Base-by-base conservation (phyloP, 30 jellyfish, hydroid and myxozoan species). In the Phacellophora camtschatica region DNA sequence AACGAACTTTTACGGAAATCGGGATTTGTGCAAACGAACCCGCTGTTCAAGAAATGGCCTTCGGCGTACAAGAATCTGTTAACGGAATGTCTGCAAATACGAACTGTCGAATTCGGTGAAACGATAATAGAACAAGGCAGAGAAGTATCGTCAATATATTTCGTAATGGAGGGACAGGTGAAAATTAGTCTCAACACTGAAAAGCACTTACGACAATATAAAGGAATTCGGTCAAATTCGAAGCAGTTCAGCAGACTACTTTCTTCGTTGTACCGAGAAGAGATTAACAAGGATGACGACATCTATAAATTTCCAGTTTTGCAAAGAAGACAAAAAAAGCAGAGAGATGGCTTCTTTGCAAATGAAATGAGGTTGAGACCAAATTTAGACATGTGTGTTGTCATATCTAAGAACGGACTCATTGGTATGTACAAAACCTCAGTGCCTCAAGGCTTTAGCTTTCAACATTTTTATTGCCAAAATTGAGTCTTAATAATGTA, bases 31-130 rank as follows among this genome's bases (percentile, higher is more conserved):
- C 90, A 80, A 24, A 74, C 95, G 34, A 82, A 81, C 48, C 91
- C 96, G 10, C 70, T 92, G 0, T 92, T 92, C 81, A 82, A 83
- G 57, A 59, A 68, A 62, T 92, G 98, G 98, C 95, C 98, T 2
- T 36, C 90, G 20, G 85, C 96, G 36, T 92, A 92, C 76, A 78
- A 96, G 42, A 85, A 92, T 63, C 82, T 92, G 58, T 59, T 92
- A 41, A 78, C 94, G 3, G 98, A 92, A 59, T 87, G 90, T 61
- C 57, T 92, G 63, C 98, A 92, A 24, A 65, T 75, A 43, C 66
- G 88, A 59, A 66, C 55, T 46, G 87, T 84, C 31, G 66, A 74
- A 29, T 92, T 28, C 43, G 96, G 96, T 12, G 98, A 86, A 63
- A 32, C 45, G 33, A 68, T 92, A 28, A 81, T 67, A 30, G 75